Base-by-base conservation (phyloP, 2,888 invertebrate genomes). In the Bibio marci region DNA sequence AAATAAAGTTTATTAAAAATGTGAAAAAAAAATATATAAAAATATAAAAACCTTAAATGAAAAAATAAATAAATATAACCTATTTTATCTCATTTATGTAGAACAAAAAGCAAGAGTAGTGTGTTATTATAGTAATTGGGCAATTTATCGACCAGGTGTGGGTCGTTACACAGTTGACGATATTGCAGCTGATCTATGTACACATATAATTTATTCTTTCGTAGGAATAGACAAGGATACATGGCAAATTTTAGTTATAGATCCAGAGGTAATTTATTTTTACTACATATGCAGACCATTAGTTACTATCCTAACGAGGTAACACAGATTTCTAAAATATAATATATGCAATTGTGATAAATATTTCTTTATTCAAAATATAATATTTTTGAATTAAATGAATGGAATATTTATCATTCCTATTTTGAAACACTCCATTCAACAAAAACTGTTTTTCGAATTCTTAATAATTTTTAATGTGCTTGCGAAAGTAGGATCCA, bases 181-280 rank as follows among this genome's bases (percentile, higher is more conserved):
- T 57, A 71, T 88, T 36, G 87, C 87, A 0, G 78, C 73, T 1
- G 76, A 81, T 44, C 60, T 81, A 44, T 90, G 88, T 56, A 88
- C 88, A 0, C 88, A 90, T 57, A 58, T 87, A 34, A 75, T 90
- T 38, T 90, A 90, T 62, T 85, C 88, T 3, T 90, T 90, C 61
- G 78, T 87, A 47, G 88, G 88, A 1, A 78, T 88, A 44, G 72
- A 81, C 48, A 80, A 86, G 58, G 71, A 72, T 26, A 72, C 70
- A 12, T 80, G 80, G 72, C 74, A 78, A 50, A 73, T 86, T 6
- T 65, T 85, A 8, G 66, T 88, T 15, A 75, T 88, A 36, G 87
- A 88, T 56, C 78, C 78, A 3, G 83, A 86, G 64, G 79, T 80
- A 58, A 59, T 50, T 42, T 27, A 39, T n/a, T 15, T 33, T n/a